Evolutionary conservation across 2,113 vertebrate genomes (phyloP).

Genomic region (Stigmatopora nigra): DNA sequence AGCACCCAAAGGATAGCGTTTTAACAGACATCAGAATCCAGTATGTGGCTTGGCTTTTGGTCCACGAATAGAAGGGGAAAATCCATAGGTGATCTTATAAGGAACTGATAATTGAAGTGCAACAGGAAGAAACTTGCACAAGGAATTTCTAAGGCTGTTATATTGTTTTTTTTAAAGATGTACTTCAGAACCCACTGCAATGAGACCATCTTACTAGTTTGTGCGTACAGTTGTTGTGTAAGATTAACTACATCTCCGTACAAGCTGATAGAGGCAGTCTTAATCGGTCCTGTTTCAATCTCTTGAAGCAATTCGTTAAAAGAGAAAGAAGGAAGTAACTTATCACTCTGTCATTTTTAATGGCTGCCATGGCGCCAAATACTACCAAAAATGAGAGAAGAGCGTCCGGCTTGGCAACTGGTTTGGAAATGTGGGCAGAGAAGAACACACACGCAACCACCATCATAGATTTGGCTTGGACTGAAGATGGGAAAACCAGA

Average conservation of each 20-base stretch:
- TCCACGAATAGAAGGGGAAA: no score
- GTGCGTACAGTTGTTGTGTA: neutral
- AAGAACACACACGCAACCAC: slow-evolving; percentile 21
- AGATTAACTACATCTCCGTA: neutral
- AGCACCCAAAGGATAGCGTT: no score
- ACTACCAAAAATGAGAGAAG: slow-evolving; percentile 33
- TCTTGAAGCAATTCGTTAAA: slow-evolving; percentile 9
- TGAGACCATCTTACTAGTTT: neutral
- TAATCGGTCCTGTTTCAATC: neutral
- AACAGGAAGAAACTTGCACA: no score
- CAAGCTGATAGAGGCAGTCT: neutral
- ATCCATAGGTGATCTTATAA: no score
- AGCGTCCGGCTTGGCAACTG: slow-evolving; percentile 9
- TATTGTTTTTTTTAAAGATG: neutral
- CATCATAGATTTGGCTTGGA: slow-evolving; percentile 45
- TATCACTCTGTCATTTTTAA: slow-evolving; percentile 1
- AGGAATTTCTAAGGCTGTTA: no score
- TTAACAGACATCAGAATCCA: no score
- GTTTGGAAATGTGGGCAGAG: slow-evolving; percentile 50
- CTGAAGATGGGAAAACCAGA: slow-evolving; percentile 33
- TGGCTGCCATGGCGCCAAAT: slow-evolving; percentile 16
- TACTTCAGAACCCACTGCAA: neutral
- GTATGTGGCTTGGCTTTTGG: no score
- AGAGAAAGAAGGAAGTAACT: slow-evolving; percentile 10
- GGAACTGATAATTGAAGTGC: no score